Base-by-base conservation (phyloP, 2,888 invertebrate genomes). In the Cephonodes hylas region DNA sequence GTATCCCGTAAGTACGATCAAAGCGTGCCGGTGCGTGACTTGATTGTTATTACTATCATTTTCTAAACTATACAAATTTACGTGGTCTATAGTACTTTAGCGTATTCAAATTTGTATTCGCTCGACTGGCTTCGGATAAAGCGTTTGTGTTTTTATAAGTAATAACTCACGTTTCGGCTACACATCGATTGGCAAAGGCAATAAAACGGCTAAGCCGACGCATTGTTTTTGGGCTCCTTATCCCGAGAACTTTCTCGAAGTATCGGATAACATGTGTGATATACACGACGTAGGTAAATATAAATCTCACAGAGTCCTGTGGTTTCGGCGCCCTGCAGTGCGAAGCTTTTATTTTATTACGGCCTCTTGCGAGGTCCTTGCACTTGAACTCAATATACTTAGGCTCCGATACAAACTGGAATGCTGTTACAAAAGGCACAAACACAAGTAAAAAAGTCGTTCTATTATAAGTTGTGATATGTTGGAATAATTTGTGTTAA, bases 341-440 rank as follows among this genome's bases (percentile, higher is more conserved):
- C 73, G 71, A 81, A 80, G 73, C 76, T 77, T 83, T 87, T 83
- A 84, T 85, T 85, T 86, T 85, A 85, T 87, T 87, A 75, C 73
- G 68, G 70, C 63, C 65, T 75, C 81, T 84, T 84, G 84, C 76
- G 84, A 81, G 84, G 82, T 81, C 76, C 73, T 85, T 85, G 85
- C 79, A 78, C 85, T 82, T 83, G 78, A 76, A 79, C 75, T 75
- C 48, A 60, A 18, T 73, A 71, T 70, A 67, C 63, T 70, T 70
- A 60, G 48, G 64, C 42, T 60, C 42, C 20, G 42, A n/a, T 53
- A 42, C 48, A 38, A 25, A 42, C 53, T 42, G 42, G 60, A 60
- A 42, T 53, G 60, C 13, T 22, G 60, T 48, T 60, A 53, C 38
- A 42, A 53, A 34, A 53, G 46, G 15, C 27, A 27, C 25, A 34